These are phyloP conservation scores for Paratilapia polleni DNA, from an alignment of 2,113 vertebrate genomes.

Conservation along the genomic window DNA sequence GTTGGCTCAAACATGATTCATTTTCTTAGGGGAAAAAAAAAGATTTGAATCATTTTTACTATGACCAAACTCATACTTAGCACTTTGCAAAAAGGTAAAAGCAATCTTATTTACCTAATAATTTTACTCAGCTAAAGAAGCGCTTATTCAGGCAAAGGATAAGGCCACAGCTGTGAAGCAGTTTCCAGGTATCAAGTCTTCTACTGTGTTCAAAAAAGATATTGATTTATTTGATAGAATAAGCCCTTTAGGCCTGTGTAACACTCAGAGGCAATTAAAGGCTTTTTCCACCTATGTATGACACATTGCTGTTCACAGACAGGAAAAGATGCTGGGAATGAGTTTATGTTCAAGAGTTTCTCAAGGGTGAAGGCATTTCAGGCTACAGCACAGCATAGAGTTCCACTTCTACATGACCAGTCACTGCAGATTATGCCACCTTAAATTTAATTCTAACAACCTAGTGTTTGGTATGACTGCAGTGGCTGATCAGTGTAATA, in stretches of 20 bases:
- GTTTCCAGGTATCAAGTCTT: conserved; percentile 8
- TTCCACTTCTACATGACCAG: background rate
- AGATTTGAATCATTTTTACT: background rate
- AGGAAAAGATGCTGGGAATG: conserved; percentile 29
- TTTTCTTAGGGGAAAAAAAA: background rate
- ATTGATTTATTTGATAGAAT: conserved; percentile 60
- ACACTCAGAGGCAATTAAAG: conserved; percentile 73
- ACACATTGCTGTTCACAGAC: conserved; percentile 45
- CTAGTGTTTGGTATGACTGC: background rate
- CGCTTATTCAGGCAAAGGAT: background rate
- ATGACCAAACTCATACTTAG: background rate
- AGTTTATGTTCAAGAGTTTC: conserved; percentile 17
- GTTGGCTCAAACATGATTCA: background rate
- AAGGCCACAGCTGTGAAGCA: background rate
- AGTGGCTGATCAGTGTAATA: background rate
- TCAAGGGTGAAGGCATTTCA: conserved; percentile 7
- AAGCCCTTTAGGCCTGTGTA: background rate
- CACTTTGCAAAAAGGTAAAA: background rate
- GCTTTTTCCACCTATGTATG: conserved; percentile 27
- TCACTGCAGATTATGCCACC: background rate
- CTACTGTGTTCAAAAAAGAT: conserved; percentile 5
- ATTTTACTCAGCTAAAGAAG: background rate
- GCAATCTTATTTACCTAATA: background rate
- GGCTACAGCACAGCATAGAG: background rate
- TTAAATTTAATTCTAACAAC: background rate